A percentile compares a stretch with the other conserved stretches of the same genome.
Conservation (phyloP, 2,797 vertebrate species). For the Hydrocynus forskahlii region DNA sequence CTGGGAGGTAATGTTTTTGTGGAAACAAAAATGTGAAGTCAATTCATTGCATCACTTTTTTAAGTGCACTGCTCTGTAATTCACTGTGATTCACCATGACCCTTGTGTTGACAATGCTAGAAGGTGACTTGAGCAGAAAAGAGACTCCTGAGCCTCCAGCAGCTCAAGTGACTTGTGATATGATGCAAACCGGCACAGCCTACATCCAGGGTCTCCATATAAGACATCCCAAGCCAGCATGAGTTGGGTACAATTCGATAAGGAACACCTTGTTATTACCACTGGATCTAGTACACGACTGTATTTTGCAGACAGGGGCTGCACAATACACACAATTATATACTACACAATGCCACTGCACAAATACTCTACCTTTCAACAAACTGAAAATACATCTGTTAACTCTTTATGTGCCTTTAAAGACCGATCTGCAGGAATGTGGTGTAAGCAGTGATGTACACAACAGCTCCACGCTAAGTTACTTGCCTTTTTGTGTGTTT, state of each 20-base stretch:
- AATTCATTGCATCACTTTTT: too few species aligned
- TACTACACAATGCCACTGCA: neutral
- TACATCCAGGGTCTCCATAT: neutral
- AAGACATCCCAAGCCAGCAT: neutral
- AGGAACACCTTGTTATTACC: neutral
- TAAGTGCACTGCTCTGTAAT: neutral
- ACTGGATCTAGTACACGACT: neutral
- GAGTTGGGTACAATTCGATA: neutral
- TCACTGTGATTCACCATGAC: slow-evolving; percentile 1
- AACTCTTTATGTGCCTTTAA: too few species aligned
- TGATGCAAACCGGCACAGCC: neutral
- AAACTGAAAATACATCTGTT: too few species aligned
- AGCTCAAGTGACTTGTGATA: neutral
- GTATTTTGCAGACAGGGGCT: neutral
- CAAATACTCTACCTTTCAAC: too few species aligned
- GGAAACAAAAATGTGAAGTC: too few species aligned
- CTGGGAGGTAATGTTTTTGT: too few species aligned
- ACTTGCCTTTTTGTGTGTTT: too few species aligned
- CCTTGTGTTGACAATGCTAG: neutral
- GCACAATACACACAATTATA: neutral
- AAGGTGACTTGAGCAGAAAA: neutral
- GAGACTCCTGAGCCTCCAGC: neutral
- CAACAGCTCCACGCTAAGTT: too few species aligned
- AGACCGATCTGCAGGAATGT: too few species aligned
- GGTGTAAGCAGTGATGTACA: too few species aligned